phyloP scores from a whole-genome alignment of 2,113 vertebrate species.

The Paradoxurus hermaphroditus region DNA sequence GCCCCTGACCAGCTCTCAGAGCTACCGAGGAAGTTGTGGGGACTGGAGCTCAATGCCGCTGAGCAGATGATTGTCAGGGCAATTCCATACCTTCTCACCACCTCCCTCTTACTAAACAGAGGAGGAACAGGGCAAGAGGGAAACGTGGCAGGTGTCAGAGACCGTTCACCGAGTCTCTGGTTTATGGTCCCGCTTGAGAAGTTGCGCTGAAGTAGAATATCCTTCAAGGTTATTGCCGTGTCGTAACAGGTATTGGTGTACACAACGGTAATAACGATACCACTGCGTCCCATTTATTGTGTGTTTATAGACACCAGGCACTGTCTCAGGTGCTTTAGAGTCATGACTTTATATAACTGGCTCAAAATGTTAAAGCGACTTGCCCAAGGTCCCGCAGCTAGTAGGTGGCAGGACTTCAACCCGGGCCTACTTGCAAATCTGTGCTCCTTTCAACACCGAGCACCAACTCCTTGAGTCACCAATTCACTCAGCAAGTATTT shows the following conservation, averaged over 20 bases:
- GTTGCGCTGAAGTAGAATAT: neutral
- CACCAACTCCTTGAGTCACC: neutral
- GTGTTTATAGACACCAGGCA: neutral
- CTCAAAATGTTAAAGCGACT: neutral
- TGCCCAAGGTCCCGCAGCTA: neutral
- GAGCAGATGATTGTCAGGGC: neutral
- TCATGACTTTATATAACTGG: neutral
- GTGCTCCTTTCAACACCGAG: fast-evolving
- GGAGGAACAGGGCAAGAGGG: neutral
- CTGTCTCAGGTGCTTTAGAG: neutral
- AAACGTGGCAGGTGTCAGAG: neutral
- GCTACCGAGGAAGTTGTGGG: neutral
- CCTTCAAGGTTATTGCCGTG: neutral
- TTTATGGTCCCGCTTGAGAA: neutral
- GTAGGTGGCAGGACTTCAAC: no score
- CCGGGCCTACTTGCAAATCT: neutral
- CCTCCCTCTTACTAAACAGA: neutral
- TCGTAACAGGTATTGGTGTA: neutral
- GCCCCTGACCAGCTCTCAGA: neutral
- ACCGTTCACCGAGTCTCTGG: neutral
- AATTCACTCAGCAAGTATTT: neutral
- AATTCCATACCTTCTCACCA: neutral
- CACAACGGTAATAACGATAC: neutral
- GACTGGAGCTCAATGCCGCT: neutral
- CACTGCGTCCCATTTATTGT: neutral